Base-by-base conservation (phyloP, 2,797 vertebrate species). In the Girardinus metallicus region DNA sequence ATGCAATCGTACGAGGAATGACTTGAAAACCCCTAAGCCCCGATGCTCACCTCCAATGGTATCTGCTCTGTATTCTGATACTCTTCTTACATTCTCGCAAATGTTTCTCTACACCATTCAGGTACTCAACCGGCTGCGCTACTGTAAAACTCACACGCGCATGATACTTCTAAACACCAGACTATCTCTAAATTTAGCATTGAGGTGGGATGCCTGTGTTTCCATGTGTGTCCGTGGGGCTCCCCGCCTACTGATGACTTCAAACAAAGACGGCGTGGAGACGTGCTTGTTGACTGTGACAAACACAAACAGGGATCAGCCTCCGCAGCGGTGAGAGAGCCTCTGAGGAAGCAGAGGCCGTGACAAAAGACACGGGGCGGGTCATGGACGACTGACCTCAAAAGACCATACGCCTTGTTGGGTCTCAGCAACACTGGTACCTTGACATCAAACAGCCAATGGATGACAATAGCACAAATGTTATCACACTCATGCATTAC, bases 111-210 rank as follows among this genome's bases (percentile, higher is more conserved):
- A 16, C 41, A 62, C 49, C 72, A 39, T 80, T 84, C 60, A 70
- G 77, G 53, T 62, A 39, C 79, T 82, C 41, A 0, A 81, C 43
- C 80, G 21, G 4, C 73, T 83, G 79, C 51, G 64, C 76, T 6
- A 18, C 88, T 74, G 83, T 83, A 89, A 80, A 79, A 82, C 86
- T 94, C 90, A 86, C 94, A 94, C 89, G 36, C 46, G 57, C 39
- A 0, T 81, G 77, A 82, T 73, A 93, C 83, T 86, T 91, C 88
- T 85, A 91, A 93, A 92, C 94, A 89, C 89, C 94, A 92, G 49
- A 29, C 83, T 60, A 41, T 84, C 90, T 93, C 93, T 85, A 95
- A 88, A 95, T 95, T 94, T 89, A 90, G 85, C 95, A 91, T 44
- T 0, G 78, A 91, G 88, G 93, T 94, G 95, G 89, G 84, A 95